A percentile compares a stretch with the other conserved stretches of the same genome.
Conservation (phyloP, 2,113 vertebrate species). For the Fulica atra region DNA sequence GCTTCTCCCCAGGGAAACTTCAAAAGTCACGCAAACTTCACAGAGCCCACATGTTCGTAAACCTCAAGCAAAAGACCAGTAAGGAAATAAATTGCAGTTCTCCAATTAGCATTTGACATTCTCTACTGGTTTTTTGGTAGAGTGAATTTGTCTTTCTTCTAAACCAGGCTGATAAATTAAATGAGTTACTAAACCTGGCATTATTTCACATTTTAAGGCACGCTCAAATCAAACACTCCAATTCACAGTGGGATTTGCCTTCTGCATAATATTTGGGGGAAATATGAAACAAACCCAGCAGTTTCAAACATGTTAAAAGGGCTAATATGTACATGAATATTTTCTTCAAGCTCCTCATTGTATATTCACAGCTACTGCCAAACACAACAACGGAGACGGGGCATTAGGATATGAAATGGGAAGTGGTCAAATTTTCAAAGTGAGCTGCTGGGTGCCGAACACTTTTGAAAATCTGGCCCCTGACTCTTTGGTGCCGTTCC, state of each 20-base stretch:
- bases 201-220: slow-evolving; percentile 33
- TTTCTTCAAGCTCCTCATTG: slow-evolving; percentile 20
- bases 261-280: background rate
- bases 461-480: slow-evolving; percentile 40
- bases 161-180: slow-evolving; percentile 11
- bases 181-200: background rate
- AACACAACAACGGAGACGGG: slow-evolving; percentile 19
- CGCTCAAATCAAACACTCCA: background rate
- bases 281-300: slow-evolving; percentile 3
- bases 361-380: slow-evolving; percentile 43
- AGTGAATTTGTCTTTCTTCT: slow-evolving; percentile 19
- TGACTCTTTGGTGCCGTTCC: slow-evolving; percentile 2
- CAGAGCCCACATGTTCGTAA: background rate
- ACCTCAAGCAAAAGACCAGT: slow-evolving; percentile 16
- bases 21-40: slow-evolving; percentile 45
- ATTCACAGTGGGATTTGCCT: slow-evolving; percentile 1
- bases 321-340: background rate
- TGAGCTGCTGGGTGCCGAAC: slow-evolving; percentile 13
- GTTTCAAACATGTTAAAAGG: background rate
- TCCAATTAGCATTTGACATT: slow-evolving; percentile 32
- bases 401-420: slow-evolving; percentile 50
- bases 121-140: background rate
- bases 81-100: slow-evolving; percentile 24
- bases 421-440: slow-evolving; percentile 58
- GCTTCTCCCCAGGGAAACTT: slow-evolving; percentile 30